phyloP scores from a whole-genome alignment of 2,797 vertebrate genomes.

The Ptychadena robeensis region DNA sequence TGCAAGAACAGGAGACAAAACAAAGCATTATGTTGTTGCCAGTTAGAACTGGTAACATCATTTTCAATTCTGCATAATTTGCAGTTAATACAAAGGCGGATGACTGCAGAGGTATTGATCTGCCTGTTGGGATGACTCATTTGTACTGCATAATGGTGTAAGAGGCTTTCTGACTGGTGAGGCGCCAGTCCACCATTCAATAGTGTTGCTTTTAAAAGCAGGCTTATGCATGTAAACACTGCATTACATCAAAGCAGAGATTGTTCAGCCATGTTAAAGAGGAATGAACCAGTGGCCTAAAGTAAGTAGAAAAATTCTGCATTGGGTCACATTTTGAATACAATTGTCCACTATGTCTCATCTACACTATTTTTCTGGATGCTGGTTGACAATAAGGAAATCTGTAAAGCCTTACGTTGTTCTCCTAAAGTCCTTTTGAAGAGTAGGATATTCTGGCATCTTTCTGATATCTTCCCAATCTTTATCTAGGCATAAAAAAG shows the following conservation, averaged over 20 bases:
- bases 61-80: neutral
- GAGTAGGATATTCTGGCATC: constrained; percentile 97
- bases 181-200: constrained; percentile 2
- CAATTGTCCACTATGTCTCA: neutral
- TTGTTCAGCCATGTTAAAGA: neutral
- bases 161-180: neutral
- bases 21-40: neutral
- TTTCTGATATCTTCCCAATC: constrained; percentile 98
- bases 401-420: constrained; percentile 86
- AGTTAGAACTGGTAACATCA: neutral
- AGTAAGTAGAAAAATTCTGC: neutral
- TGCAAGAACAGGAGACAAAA: neutral
- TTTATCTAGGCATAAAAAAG: constrained; percentile 81
- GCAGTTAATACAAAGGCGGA: neutral
- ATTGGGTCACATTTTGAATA: neutral
- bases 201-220: neutral
- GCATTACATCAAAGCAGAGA: neutral
- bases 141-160: neutral
- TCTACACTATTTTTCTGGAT: neutral
- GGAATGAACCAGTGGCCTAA: neutral
- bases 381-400: neutral
- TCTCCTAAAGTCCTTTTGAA: constrained; percentile 97
- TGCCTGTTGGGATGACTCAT: neutral
- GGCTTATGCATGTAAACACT: neutral
- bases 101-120: constrained; percentile 4